A percentile compares a stretch with the other conserved stretches of the same genome.
Conservation (phyloP, 2,113 vertebrate genomes). For the Acanthochromis polyacanthus region DNA sequence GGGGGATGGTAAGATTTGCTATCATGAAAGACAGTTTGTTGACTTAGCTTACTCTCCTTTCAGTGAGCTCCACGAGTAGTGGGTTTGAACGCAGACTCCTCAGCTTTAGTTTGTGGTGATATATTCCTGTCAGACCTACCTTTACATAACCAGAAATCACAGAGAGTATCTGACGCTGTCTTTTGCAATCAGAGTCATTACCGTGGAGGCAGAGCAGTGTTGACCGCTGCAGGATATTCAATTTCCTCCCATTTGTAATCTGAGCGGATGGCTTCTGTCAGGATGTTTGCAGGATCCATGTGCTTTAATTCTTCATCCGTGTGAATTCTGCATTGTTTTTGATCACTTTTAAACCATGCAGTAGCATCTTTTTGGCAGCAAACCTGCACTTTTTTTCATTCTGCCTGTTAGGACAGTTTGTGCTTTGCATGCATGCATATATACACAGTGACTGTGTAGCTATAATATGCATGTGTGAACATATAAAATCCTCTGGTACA, state of each 20-base stretch:
- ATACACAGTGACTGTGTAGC: neutral
- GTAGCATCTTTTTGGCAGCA: neutral
- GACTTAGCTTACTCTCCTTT: conserved; percentile 13
- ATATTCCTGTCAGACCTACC: conserved; percentile 5
- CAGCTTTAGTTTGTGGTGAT: neutral
- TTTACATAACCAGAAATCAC: conserved; percentile 24
- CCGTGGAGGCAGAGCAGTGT: conserved; percentile 24
- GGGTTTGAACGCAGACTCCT: neutral
- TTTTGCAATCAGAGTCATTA: conserved; percentile 32
- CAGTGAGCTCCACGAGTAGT: neutral
- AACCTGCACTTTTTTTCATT: neutral
- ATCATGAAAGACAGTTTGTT: conserved; percentile 43
- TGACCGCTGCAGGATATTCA: conserved; percentile 41
- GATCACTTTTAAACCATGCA: neutral
- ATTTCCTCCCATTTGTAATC: conserved; percentile 45
- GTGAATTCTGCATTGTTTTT: neutral
- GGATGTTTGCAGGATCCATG: conserved; percentile 20
- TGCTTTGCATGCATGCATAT: neutral
- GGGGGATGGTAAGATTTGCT: conserved; percentile 19
- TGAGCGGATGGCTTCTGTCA: conserved; percentile 17
- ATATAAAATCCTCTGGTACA: conserved; percentile 1
- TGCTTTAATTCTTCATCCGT: neutral
- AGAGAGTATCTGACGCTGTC: conserved; percentile 17
- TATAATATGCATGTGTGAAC: neutral
- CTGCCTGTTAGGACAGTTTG: neutral